These are phyloP conservation scores for Sternotherus odoratus DNA, from an alignment of 2,797 vertebrate genomes.

Conservation along the genomic window DNA sequence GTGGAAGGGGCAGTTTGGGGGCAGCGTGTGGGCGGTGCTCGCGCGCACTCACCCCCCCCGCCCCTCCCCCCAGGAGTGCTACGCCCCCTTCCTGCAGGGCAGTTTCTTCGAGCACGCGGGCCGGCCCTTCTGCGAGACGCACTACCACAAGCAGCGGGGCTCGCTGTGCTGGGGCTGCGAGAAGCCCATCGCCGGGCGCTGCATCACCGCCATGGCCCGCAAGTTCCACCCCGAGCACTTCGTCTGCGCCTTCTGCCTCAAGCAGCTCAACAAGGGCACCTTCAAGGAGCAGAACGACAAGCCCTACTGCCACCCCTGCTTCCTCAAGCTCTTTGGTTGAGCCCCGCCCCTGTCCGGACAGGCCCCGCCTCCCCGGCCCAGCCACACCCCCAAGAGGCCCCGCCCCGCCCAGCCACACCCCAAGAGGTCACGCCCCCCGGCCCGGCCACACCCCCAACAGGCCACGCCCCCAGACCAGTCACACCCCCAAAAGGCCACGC, in stretches of 20 bases:
- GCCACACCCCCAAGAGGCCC: too few relatives aligned
- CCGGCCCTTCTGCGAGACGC: conserved; percentile 91
- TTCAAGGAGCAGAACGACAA: conserved; percentile 95
- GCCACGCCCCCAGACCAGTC: too few relatives aligned
- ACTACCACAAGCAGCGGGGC: conserved; percentile 91
- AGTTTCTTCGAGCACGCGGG: conserved; percentile 94
- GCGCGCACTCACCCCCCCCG: background rate
- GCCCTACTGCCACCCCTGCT: conserved; percentile 95
- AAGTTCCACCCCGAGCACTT: conserved; percentile 95
- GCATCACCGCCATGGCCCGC: conserved; percentile 92
- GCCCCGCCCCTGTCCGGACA: too few relatives aligned
- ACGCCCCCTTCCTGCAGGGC: conserved; percentile 90
- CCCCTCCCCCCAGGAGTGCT: conserved; percentile 85
- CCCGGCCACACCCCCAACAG: too few relatives aligned
- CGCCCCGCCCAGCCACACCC: too few relatives aligned
- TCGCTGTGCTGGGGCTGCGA: conserved; percentile 92
- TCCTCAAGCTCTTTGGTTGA: conserved; percentile 91
- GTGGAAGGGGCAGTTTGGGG: background rate
- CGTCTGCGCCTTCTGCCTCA: conserved; percentile 93
- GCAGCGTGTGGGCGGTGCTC: rapidly evolving
- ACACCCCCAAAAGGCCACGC: too few relatives aligned
- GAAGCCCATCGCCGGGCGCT: conserved; percentile 92
- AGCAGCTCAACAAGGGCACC: conserved; percentile 92
- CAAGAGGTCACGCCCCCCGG: too few relatives aligned
- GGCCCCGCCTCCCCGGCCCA: background rate